These are phyloP conservation scores for Zapus hudsonius DNA, from an alignment of 2,113 vertebrate species.

Conservation along the genomic window DNA sequence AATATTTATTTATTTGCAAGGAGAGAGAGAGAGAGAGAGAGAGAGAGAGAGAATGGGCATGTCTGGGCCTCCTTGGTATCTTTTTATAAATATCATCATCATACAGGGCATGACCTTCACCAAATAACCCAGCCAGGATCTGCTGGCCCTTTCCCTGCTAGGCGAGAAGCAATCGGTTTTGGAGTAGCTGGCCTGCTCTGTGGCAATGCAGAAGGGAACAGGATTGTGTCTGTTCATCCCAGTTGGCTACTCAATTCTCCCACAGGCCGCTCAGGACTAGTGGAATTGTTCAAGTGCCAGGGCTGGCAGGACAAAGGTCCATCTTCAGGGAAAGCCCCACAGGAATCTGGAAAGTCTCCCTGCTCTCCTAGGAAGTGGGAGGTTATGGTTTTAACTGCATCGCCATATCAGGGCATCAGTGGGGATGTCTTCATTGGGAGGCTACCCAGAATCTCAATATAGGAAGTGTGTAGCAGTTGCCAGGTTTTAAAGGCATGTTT, in stretches of 20 bases:
- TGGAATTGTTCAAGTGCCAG: not conserved
- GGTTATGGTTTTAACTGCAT: not conserved
- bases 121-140: not conserved
- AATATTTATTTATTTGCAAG: no score
- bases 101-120: not conserved
- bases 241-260: not conserved
- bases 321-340: not conserved
- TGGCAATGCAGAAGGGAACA: not conserved
- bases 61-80: no score
- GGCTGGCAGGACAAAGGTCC: not conserved
- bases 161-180: not conserved
- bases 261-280: accelerated
- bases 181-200: not conserved
- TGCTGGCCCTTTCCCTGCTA: not conserved
- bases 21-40: no score
- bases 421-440: not conserved
- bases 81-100: not conserved
- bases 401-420: no score
- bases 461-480: not conserved
- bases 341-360: not conserved
- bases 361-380: no score
- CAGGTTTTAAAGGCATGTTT: not conserved
- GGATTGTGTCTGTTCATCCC: not conserved
- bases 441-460: not conserved
- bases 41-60: no score